Evolutionary conservation across 1,140 invertebrate species (phyloP).

Genomic region (Colletes latitarsis): DNA sequence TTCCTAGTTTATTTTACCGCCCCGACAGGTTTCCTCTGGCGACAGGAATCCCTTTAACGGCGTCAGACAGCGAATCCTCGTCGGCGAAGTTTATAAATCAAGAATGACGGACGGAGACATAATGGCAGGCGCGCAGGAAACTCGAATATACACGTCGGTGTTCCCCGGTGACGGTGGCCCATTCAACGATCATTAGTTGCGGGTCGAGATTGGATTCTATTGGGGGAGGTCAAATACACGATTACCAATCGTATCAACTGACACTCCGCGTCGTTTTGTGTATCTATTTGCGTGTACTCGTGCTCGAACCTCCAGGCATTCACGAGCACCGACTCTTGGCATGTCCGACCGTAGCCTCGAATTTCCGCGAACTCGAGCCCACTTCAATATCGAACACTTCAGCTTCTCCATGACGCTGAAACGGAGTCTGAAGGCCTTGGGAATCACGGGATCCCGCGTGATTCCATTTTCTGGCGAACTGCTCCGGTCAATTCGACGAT

Average conservation of each 20-base stretch:
- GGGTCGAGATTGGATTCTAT: constrained; percentile 4
- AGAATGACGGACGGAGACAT: constrained; percentile 14
- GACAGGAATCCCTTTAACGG: neutral
- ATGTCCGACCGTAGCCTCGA: neutral
- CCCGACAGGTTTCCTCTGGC: neutral
- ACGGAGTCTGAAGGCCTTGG: constrained; percentile 16
- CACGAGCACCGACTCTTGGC: neutral
- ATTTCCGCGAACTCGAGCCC: constrained; percentile 15
- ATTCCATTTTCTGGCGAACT: constrained; percentile 42
- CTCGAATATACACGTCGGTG: neutral
- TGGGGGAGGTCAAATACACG: neutral
- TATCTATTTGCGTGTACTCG: neutral
- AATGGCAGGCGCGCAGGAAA: neutral
- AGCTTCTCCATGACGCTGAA: neutral
- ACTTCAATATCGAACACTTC: neutral
- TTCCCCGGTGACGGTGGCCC: neutral
- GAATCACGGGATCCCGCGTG: constrained; percentile 12
- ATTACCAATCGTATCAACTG: constrained; percentile 8
- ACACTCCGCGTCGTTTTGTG: neutral
- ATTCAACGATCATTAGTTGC: constrained; percentile 23
- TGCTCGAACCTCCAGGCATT: neutral
- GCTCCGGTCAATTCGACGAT: constrained; percentile 1
- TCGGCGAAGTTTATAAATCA: constrained; percentile 40
- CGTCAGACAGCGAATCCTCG: neutral
- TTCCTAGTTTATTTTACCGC: neutral